A percentile compares a stretch with the other conserved stretches of the same genome.
Conservation (phyloP, 2,888 invertebrate genomes). For the Netelia inedita region DNA sequence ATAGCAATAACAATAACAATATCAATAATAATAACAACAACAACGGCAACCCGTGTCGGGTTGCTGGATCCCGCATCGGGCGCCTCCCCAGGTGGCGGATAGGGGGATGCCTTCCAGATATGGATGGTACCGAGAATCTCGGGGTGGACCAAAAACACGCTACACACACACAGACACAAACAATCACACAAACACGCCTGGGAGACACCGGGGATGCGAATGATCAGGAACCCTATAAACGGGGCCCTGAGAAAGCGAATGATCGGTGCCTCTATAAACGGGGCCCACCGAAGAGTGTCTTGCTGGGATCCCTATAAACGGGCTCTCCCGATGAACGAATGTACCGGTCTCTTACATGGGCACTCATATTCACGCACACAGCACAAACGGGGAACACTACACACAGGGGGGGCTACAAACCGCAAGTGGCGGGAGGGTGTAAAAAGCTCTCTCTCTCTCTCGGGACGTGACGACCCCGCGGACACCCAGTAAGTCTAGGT, state of each 20-base stretch:
- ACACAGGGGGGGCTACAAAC: not conserved
- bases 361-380: not conserved
- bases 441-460: slow-evolving; percentile 21
- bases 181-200: slow-evolving; percentile 10
- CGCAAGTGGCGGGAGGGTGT: slow-evolving; percentile 35
- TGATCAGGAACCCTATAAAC: slow-evolving; percentile 29
- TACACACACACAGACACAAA: slow-evolving; percentile 23
- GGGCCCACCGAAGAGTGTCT: not conserved
- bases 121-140: slow-evolving; percentile 19
- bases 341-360: not conserved
- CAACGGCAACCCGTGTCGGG: no score
- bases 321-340: not conserved
- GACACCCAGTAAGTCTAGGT: slow-evolving; percentile 35
- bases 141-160: slow-evolving; percentile 4
- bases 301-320: slow-evolving; percentile 12
- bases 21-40: no score
- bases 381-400: not conserved
- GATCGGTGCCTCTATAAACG: slow-evolving; percentile 14
- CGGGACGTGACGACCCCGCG: slow-evolving; percentile 54
- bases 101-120: slow-evolving; percentile 18
- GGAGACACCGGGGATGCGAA: slow-evolving; percentile 22
- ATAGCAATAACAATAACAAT: no score
- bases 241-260: slow-evolving; percentile 15
- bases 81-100: no score
- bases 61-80: no score